Base-by-base conservation (phyloP, 1,140 invertebrate genomes). In the Orchesella cincta region DNA sequence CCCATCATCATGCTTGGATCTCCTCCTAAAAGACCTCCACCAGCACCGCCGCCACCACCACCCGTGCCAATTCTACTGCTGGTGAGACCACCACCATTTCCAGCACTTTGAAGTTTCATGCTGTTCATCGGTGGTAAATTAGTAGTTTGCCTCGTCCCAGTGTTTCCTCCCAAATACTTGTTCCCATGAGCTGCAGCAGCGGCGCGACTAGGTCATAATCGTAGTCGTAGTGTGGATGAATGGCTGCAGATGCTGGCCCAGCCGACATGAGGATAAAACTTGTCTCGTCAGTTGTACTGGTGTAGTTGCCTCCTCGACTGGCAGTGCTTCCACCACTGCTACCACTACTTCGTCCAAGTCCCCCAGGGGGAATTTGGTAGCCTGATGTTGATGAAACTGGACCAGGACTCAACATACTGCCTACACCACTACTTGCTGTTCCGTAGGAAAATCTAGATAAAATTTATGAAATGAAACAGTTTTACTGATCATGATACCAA, bases 201-300 rank as follows among this genome's bases (percentile, higher is more conserved):
- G 23, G 62, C 62, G 31, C 62, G 62, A 67, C 62, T 29, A 67
- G 33, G 62, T 67, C 62, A 33, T 67, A 67, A 29, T 67, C 62
- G 62, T 67, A 67, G 62, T 67, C 62, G 62, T 67, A 67, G 62
- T 67, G 62, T n/a, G 62, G 62, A 67, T 67, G 62, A 67, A 67
- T 67, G 31, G 62, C 62, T 67, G 26, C 28, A 31, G 31, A 33
- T 31, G 62, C 31, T 67, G 62, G 29, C 26, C 62, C 62, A 33
- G 62, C 62, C 28, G 62, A 67, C 62, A 67, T 67, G 8, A 67
- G 62, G 5, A 67, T 67, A 33, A 67, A 67, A 67, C 62, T 67
- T 67, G 62, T 67, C 33, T 67, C 62, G 62, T 67, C 62, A 12
- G 54, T 57, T 57, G 54, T 26, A 57, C 54, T 57, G 12, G 54